These are phyloP conservation scores for Pteria penguin DNA, from an alignment of 2,888 invertebrate species.

Conservation along the genomic window DNA sequence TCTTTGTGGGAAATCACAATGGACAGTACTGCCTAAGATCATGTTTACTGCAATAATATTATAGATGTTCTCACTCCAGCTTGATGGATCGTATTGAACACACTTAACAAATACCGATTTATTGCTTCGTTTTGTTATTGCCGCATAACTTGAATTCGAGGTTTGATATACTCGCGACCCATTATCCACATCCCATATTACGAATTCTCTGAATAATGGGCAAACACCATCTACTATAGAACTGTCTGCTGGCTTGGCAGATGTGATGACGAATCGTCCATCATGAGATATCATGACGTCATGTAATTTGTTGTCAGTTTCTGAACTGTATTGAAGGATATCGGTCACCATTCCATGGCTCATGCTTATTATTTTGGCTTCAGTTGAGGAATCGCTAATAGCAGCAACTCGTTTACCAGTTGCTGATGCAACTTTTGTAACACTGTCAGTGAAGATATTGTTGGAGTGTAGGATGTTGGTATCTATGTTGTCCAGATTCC, in stretches of 20 bases:
- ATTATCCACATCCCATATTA: constrained; percentile 68
- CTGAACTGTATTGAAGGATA: constrained; percentile 63
- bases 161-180: constrained; percentile 55
- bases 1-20: constrained; percentile 56
- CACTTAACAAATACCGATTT: constrained; percentile 61
- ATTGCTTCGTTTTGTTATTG: constrained; percentile 58
- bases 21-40: constrained; percentile 47
- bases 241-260: constrained; percentile 46
- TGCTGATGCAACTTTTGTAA: constrained; percentile 55
- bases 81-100: constrained; percentile 56
- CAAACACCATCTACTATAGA: constrained; percentile 45
- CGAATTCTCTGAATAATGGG: constrained; percentile 59
- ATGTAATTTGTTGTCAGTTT: constrained; percentile 50
- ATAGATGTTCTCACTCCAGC: constrained; percentile 66
- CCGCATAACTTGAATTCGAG: constrained; percentile 54
- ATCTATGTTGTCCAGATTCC: constrained; percentile 74
- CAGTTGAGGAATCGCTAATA: constrained; percentile 58
- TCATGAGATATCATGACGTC: constrained; percentile 62
- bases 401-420: constrained; percentile 53
- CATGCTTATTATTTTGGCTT: constrained; percentile 69
- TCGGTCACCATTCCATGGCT: constrained; percentile 57
- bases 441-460: constrained; percentile 61
- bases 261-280: constrained; percentile 62
- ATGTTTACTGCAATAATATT: constrained; percentile 56
- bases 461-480: constrained; percentile 66